These are phyloP conservation scores for Oreortyx pictus DNA, from an alignment of 2,797 vertebrate species.

Conservation along the genomic window DNA sequence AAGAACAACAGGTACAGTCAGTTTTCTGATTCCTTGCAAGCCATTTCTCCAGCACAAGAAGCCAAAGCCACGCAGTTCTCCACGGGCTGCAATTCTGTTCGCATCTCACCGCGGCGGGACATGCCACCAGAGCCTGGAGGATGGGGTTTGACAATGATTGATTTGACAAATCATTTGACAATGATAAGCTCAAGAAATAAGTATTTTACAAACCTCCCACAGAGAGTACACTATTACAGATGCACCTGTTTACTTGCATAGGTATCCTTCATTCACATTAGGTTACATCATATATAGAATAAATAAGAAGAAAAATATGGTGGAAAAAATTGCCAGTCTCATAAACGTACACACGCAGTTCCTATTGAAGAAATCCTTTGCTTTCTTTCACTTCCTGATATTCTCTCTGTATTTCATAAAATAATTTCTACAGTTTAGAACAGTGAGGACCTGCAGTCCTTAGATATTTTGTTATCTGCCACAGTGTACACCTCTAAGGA, in stretches of 20 bases:
- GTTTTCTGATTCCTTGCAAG: no score
- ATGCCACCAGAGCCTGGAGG: no score
- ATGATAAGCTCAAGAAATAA: neutral
- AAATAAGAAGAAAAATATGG: neutral
- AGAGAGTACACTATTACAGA: neutral
- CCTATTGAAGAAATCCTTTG: neutral
- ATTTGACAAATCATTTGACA: no score
- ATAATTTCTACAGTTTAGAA: neutral
- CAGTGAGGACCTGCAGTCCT: neutral
- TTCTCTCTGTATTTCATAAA: neutral
- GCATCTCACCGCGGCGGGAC: no score
- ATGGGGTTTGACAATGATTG: no score
- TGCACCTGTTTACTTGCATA: neutral
- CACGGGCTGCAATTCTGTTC: no score
- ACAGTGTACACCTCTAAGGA: neutral
- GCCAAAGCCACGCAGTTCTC: no score
- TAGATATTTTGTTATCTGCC: neutral
- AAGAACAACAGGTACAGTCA: no score
- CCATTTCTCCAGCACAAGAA: no score
- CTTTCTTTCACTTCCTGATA: neutral
- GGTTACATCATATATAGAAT: neutral
- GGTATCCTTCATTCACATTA: no score
- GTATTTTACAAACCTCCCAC: neutral
- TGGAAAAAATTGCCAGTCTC: neutral
- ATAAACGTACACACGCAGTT: neutral